Evolutionary conservation across 2,888 invertebrate genomes (phyloP).

Genomic region (Osedax frankpressi): DNA sequence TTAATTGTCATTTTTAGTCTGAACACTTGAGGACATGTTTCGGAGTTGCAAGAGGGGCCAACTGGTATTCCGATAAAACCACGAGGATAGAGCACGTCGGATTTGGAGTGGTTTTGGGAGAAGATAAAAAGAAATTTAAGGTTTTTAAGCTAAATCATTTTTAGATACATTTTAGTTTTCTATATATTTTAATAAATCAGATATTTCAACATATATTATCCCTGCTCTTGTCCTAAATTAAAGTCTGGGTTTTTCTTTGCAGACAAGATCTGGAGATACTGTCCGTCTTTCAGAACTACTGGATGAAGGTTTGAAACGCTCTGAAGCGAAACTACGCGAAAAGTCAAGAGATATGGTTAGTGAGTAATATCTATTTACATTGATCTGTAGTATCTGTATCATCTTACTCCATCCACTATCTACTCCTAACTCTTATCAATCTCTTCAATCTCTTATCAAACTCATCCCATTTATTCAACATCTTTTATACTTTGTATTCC

Average conservation of each 20-base stretch:
- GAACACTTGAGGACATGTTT: conserved; percentile 63
- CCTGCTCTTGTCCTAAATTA: too few species aligned
- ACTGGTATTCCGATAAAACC: conserved; percentile 56
- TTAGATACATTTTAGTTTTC: too few species aligned
- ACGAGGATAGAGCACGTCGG: conserved; percentile 72
- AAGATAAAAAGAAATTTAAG: conserved; percentile 56
- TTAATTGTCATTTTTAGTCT: conserved; percentile 43
- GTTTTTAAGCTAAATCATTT: not conserved
- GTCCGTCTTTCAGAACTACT: conserved; percentile 72
- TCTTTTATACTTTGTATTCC: too few species aligned
- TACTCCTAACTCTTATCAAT: too few species aligned
- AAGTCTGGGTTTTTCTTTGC: not conserved
- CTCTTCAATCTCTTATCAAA: too few species aligned
- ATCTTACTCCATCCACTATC: too few species aligned
- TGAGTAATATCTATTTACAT: too few species aligned
- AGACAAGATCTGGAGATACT: conserved; percentile 48
- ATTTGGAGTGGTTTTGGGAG: conserved; percentile 92
- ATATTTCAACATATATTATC: too few species aligned
- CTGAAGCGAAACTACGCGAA: conserved; percentile 69
- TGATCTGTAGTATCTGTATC: too few species aligned
- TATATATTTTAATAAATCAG: too few species aligned
- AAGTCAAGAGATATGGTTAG: conserved; percentile 71
- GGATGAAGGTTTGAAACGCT: conserved; percentile 72
- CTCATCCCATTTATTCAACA: too few species aligned
- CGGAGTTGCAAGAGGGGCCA: conserved; percentile 60